These are phyloP conservation scores for Protonibea diacanthus DNA, from an alignment of 2,797 vertebrate species.

Conservation along the genomic window DNA sequence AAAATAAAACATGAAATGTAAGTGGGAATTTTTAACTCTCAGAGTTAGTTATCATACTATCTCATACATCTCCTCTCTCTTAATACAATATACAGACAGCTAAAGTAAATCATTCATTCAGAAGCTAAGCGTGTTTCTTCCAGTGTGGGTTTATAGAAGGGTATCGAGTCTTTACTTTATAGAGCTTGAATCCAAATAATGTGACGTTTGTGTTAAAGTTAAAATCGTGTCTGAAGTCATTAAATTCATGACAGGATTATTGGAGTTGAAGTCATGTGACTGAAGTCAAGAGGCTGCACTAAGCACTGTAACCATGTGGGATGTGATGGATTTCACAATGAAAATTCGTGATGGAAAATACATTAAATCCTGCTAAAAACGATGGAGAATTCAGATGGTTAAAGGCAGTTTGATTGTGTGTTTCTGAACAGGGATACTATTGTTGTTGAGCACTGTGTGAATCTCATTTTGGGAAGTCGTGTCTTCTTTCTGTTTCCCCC, in stretches of 20 bases:
- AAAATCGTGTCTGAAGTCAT: neutral
- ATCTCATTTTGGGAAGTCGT: neutral
- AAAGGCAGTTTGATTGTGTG: neutral
- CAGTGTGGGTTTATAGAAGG: neutral
- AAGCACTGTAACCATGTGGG: neutral
- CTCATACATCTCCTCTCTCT: neutral
- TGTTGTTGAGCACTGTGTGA: neutral
- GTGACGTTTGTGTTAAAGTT: neutral
- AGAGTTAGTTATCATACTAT: neutral
- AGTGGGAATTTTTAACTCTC: neutral
- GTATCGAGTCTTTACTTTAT: neutral
- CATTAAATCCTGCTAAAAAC: neutral
- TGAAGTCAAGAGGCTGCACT: neutral
- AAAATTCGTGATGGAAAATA: neutral
- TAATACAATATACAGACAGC: neutral
- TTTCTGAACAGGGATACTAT: neutral
- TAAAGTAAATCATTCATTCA: neutral
- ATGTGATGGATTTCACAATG: neutral
- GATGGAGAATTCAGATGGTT: neutral
- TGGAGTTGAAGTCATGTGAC: too few species aligned
- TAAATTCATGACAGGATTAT: neutral
- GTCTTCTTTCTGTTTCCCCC: neutral
- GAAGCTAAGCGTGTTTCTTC: neutral
- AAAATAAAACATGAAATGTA: neutral
- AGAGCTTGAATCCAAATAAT: neutral